phyloP scores from a whole-genome alignment of 2,888 invertebrate genomes.

The Callyntrura sp. region DNA sequence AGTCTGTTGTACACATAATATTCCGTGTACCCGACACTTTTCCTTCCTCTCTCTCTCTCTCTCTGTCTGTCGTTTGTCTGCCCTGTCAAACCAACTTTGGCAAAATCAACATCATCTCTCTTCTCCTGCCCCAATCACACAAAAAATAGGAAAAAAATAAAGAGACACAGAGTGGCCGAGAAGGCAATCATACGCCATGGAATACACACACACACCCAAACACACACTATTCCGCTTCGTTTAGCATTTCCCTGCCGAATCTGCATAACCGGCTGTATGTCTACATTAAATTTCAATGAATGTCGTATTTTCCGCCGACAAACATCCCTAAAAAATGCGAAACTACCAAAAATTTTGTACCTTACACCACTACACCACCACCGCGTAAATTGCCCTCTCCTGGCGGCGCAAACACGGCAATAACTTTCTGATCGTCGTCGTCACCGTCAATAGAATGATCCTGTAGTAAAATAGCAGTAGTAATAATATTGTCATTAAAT shows the following conservation, averaged over 20 bases:
- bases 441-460: too few relatives aligned
- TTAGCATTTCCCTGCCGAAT: too few relatives aligned
- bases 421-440: too few relatives aligned
- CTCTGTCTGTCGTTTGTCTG: not conserved
- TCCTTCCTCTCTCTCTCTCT: not conserved
- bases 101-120: constrained; percentile 45
- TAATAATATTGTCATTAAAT: too few relatives aligned
- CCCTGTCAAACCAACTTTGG: constrained; percentile 40
- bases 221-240: too few relatives aligned
- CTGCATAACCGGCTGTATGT: not conserved
- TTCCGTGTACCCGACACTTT: not conserved
- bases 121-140: not conserved
- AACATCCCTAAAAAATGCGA: constrained; percentile 4
- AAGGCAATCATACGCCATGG: too few relatives aligned
- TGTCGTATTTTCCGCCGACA: not conserved
- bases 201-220: too few relatives aligned
- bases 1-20: not conserved
- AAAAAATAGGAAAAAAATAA: not conserved
- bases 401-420: too few relatives aligned
- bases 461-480: too few relatives aligned
- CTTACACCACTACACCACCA: too few relatives aligned
- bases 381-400: too few relatives aligned
- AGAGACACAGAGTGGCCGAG: not conserved
- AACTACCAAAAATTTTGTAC: not conserved
- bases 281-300: not conserved